These are phyloP conservation scores for Pristionchus japonicus DNA, from an alignment of 2,888 invertebrate species.

Conservation along the genomic window DNA sequence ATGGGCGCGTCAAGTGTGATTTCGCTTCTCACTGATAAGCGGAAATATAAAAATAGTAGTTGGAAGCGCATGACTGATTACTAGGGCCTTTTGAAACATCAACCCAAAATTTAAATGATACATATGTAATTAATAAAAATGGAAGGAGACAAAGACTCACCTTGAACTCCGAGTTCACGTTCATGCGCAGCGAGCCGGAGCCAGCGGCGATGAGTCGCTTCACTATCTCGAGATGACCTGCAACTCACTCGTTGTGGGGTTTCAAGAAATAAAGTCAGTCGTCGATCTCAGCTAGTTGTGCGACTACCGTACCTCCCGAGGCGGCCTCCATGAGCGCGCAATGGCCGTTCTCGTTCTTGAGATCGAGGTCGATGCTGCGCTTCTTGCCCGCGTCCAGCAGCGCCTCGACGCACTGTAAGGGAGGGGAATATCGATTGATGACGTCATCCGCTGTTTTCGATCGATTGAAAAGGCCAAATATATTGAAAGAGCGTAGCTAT, in stretches of 20 bases:
- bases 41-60: too few relatives aligned
- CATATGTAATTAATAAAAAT: too few relatives aligned
- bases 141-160: too few relatives aligned
- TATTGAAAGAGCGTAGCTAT: too few relatives aligned
- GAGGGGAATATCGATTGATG: neutral
- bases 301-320: conserved; percentile 5
- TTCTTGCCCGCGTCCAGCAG: conserved; percentile 90
- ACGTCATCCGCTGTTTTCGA: neutral
- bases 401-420: conserved; percentile 79
- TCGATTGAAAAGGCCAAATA: too few relatives aligned
- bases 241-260: neutral
- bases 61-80: too few relatives aligned
- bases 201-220: conserved; percentile 57
- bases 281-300: neutral
- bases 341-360: conserved; percentile 99
- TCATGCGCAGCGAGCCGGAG: conserved; percentile 76
- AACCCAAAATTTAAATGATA: neutral
- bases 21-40: neutral
- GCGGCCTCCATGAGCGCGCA: conserved; percentile 83
- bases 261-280: neutral
- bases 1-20: too few relatives aligned
- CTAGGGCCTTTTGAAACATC: neutral
- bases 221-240: conserved; percentile 76
- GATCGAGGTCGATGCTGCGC: conserved; percentile 91
- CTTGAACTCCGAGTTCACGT: conserved; percentile 82